These are phyloP conservation scores for Gastrophryne carolinensis DNA, from an alignment of 2,797 vertebrate species.

Conservation along the genomic window DNA sequence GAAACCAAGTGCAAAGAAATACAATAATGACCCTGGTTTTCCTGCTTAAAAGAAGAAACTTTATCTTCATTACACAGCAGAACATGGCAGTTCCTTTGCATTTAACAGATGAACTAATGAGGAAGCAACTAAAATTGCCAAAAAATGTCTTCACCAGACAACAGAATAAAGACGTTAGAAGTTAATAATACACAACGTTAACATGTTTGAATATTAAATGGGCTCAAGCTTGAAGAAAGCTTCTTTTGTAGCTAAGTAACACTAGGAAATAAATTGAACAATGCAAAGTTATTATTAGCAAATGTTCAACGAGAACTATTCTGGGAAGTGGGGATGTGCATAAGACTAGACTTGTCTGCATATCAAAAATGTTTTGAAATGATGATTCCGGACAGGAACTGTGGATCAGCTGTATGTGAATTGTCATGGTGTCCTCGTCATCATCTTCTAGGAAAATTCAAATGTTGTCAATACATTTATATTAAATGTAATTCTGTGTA, in stretches of 20 bases:
- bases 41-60: constrained; percentile 25
- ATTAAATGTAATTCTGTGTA: too few relatives aligned
- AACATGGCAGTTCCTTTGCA: constrained; percentile 37
- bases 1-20: constrained; percentile 13
- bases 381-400: not conserved
- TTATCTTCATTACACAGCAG: constrained; percentile 26
- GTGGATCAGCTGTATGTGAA: not conserved
- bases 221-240: constrained; percentile 28
- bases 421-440: not conserved
- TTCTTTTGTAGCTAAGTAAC: constrained; percentile 6
- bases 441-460: not conserved
- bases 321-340: not conserved
- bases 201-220: constrained; percentile 35
- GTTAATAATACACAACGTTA: constrained; percentile 47
- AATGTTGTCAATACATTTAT: too few relatives aligned
- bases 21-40: constrained; percentile 8
- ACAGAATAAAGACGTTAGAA: constrained; percentile 43
- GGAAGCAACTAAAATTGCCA: constrained; percentile 38
- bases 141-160: constrained; percentile 45
- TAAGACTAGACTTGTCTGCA: not conserved
- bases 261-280: constrained; percentile 29
- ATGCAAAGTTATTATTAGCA: constrained; percentile 37
- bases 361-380: constrained; percentile 1
- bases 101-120: constrained; percentile 39
- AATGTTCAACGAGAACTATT: constrained; percentile 9